These are phyloP conservation scores for Apistogramma diplotaenia DNA, from an alignment of 2,113 vertebrate genomes.

Conservation along the genomic window DNA sequence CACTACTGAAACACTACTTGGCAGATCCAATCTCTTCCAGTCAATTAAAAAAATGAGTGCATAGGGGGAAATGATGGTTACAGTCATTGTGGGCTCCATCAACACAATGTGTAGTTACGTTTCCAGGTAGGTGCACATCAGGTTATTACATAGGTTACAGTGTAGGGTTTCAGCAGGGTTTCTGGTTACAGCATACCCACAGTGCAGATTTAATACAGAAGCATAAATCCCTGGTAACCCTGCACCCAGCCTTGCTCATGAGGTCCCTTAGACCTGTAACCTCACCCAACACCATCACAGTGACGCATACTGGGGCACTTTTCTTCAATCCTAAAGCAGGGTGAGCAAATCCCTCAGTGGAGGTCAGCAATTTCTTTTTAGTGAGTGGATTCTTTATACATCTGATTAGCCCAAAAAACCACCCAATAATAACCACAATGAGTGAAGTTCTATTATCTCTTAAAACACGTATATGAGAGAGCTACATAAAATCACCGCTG, in stretches of 20 bases:
- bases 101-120: not conserved
- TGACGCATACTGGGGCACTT: not conserved
- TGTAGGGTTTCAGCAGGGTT: not conserved
- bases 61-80: too few species aligned
- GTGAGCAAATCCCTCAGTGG: not conserved
- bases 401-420: too few species aligned
- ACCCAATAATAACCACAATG: too few species aligned
- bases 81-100: too few species aligned
- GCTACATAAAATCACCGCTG: not conserved
- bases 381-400: too few species aligned
- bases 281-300: not conserved
- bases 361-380: not conserved
- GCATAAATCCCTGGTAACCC: not conserved
- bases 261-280: not conserved
- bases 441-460: not conserved
- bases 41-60: rapidly evolving
- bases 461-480: not conserved
- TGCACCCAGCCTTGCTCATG: not conserved
- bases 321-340: not conserved
- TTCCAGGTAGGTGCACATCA: not conserved
- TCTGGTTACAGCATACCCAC: not conserved
- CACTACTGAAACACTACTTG: not conserved
- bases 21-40: not conserved
- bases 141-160: not conserved
- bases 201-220: not conserved